These are phyloP conservation scores for Anticlea derivata DNA, from an alignment of 2,888 invertebrate genomes.

Conservation along the genomic window DNA sequence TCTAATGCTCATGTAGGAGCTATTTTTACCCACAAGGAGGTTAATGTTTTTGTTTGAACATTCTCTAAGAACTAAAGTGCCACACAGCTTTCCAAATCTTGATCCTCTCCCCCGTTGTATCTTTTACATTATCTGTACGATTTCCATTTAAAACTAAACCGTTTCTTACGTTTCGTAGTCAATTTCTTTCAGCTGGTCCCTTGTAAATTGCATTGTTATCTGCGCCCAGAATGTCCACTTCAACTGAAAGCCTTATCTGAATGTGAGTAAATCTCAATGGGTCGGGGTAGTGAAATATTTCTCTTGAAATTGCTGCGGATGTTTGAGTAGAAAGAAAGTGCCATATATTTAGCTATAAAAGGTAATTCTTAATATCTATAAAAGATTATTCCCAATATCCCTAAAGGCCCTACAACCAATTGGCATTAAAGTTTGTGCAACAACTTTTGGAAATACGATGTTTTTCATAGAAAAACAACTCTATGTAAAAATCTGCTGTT, in stretches of 20 bases:
- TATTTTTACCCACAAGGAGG: too few species aligned
- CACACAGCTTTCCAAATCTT: slow-evolving; percentile 12
- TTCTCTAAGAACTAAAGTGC: not conserved
- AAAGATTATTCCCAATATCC: too few species aligned
- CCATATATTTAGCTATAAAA: too few species aligned
- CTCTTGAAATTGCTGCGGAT: slow-evolving; percentile 31
- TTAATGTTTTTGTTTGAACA: not conserved
- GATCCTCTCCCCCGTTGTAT: slow-evolving; percentile 10
- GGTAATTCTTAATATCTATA: too few species aligned
- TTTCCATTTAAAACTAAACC: slow-evolving; percentile 28
- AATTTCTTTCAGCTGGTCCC: slow-evolving; percentile 37
- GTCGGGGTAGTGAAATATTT: slow-evolving; percentile 57
- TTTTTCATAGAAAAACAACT: too few species aligned
- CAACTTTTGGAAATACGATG: too few species aligned
- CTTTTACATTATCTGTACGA: slow-evolving; percentile 18
- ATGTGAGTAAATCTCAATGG: slow-evolving; percentile 58
- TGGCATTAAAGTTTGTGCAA: too few species aligned
- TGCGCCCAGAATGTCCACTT: slow-evolving; percentile 49
- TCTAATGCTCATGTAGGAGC: too few species aligned
- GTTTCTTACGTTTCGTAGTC: slow-evolving; percentile 27
- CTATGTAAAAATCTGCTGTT: too few species aligned
- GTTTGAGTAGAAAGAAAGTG: not conserved
- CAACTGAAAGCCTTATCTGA: slow-evolving; percentile 54
- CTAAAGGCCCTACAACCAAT: too few species aligned
- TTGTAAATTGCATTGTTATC: slow-evolving; percentile 76